Percentiles rank a stretch among this genome's conserved stretches.
Evolutionary conservation across 2,797 vertebrate genomes (phyloP).

Genomic region (Vipera ursinii): DNA sequence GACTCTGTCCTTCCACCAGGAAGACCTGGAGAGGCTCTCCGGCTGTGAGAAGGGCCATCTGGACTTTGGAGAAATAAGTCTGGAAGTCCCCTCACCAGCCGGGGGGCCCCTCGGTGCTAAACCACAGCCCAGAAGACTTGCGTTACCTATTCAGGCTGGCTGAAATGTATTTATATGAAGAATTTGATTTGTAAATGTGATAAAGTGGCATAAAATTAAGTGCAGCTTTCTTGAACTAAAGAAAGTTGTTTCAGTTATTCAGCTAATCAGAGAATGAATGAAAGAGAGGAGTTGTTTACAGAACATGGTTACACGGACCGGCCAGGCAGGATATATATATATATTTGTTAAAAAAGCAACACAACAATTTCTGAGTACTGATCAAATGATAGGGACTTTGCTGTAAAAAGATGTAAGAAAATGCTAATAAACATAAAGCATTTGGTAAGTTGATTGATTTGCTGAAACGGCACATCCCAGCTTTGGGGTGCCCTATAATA

Average conservation of each 20-base stretch:
- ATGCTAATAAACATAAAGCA: background rate
- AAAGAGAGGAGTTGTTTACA: background rate
- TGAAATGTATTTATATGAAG: constrained; percentile 6
- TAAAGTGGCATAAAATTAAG: constrained; percentile 16
- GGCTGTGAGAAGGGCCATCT: background rate
- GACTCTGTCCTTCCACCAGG: background rate
- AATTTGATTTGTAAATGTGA: constrained; percentile 14
- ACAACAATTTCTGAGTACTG: background rate
- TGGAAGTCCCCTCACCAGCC: background rate
- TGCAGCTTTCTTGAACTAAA: constrained; percentile 1
- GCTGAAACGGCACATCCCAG: background rate
- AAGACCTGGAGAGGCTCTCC: background rate
- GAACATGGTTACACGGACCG: background rate
- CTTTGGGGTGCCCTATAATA: background rate
- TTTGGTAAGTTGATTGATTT: background rate
- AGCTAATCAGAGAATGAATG: constrained; percentile 1
- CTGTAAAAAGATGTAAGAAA: background rate
- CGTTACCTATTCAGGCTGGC: constrained; percentile 1
- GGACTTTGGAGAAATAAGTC: background rate
- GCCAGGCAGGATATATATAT: background rate
- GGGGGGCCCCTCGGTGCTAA: background rate
- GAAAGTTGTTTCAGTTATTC: background rate
- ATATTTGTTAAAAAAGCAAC: background rate
- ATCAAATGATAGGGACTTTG: background rate
- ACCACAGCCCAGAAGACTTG: background rate